Evolutionary conservation across 2,113 vertebrate genomes (phyloP).

Genomic region (Leucosticte australis): DNA sequence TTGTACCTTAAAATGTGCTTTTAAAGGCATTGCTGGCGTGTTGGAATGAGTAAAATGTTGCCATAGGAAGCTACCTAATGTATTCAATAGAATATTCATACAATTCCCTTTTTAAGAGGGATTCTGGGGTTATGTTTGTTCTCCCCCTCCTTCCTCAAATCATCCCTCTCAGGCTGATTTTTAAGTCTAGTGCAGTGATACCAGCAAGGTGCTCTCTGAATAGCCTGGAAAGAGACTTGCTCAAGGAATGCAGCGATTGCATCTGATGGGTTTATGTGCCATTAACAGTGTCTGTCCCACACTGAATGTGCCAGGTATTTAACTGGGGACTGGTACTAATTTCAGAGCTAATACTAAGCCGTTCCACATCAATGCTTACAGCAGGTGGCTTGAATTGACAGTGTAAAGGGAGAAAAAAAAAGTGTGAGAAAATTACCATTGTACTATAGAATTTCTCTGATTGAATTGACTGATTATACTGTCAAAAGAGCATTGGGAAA

Average conservation of each 20-base stretch:
- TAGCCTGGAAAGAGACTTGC: slow-evolving; percentile 62
- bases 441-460: slow-evolving; percentile 86
- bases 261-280: slow-evolving; percentile 81
- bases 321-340: slow-evolving; percentile 93
- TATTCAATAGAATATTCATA: background rate
- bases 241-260: slow-evolving; percentile 76
- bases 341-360: slow-evolving; percentile 94
- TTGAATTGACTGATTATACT: slow-evolving; percentile 87
- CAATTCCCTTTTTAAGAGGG: background rate
- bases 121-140: background rate
- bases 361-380: slow-evolving; percentile 88
- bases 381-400: slow-evolving; percentile 86
- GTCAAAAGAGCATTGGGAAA: slow-evolving; percentile 74
- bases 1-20: background rate
- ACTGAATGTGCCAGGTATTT: slow-evolving; percentile 86
- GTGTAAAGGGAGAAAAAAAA: slow-evolving; percentile 73
- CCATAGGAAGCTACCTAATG: background rate
- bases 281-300: slow-evolving; percentile 80
- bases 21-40: background rate
- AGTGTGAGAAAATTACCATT: slow-evolving; percentile 83
- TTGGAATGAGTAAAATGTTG: background rate
- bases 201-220: slow-evolving; percentile 61
- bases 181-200: slow-evolving; percentile 5
- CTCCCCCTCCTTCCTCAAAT: background rate
- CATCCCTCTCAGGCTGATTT: slow-evolving; percentile 24